A percentile compares a stretch with the other conserved stretches of the same genome.
Conservation (phyloP, 2,113 vertebrate species). For the Brienomyrus longianalis region DNA sequence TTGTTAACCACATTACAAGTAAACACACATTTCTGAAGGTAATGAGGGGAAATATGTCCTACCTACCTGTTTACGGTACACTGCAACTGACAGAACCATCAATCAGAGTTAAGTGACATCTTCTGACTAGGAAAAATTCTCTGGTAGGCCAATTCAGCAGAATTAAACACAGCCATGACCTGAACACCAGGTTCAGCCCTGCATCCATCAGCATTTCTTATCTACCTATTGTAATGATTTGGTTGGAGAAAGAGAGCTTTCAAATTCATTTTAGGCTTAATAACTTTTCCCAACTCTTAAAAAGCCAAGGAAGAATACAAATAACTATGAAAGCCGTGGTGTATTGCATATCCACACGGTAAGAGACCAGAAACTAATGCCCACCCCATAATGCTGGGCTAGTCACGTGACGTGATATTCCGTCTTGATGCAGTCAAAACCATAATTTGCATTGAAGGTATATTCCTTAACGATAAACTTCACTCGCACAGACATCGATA, state of each 20-base stretch:
- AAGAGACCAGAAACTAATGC: conserved; percentile 44
- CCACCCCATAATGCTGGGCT: conserved; percentile 44
- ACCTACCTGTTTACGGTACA: conserved; percentile 40
- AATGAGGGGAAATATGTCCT: conserved; percentile 20
- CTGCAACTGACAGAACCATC: conserved; percentile 28
- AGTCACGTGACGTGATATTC: conserved; percentile 50
- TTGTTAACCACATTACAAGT: neutral
- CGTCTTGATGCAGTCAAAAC: conserved; percentile 37
- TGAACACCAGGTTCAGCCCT: conserved; percentile 34
- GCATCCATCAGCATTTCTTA: conserved; percentile 27
- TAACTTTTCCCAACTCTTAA: neutral
- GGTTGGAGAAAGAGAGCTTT: conserved; percentile 15
- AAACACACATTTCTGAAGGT: neutral
- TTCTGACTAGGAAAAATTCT: conserved; percentile 40
- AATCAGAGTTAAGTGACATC: conserved; percentile 24
- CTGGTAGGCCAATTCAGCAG: conserved; percentile 45
- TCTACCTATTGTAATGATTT: conserved; percentile 16
- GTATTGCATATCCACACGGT: conserved; percentile 22
- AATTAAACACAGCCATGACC: conserved; percentile 44
- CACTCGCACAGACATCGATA: neutral
- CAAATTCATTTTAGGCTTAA: conserved; percentile 21
- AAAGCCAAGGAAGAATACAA: conserved; percentile 6
- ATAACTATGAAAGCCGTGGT: conserved; percentile 23
- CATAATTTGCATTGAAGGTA: neutral
- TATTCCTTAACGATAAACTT: neutral